phyloP scores from a whole-genome alignment of 2,797 vertebrate species.

The Coilia nasus region DNA sequence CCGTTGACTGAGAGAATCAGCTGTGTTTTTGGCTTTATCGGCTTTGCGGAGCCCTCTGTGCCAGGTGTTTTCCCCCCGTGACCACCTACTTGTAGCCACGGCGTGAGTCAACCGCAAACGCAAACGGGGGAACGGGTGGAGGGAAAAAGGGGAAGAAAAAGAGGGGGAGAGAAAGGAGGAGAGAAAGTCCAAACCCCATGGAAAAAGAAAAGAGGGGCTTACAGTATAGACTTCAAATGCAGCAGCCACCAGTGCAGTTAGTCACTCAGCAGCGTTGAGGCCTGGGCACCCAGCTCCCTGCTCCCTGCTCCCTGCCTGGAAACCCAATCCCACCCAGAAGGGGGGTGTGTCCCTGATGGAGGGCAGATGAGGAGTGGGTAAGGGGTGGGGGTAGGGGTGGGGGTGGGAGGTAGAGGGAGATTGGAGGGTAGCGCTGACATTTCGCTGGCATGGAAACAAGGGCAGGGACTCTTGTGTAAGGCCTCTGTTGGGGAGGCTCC shows the following conservation, averaged over 20 bases:
- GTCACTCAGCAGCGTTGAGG: constrained; percentile 10
- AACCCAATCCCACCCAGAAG: constrained; percentile 23
- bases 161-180: neutral
- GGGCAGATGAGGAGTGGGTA: constrained; percentile 1
- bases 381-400: neutral
- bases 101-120: constrained; percentile 48
- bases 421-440: constrained; percentile 30
- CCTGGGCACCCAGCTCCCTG: neutral
- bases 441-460: constrained; percentile 38
- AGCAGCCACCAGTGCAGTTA: constrained; percentile 6
- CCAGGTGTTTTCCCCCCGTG: constrained; percentile 61
- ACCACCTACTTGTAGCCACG: constrained; percentile 60
- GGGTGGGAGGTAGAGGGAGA: neutral
- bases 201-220: neutral
- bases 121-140: neutral
- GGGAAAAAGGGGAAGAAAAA: neutral
- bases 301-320: neutral
- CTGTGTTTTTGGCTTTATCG: constrained; percentile 55
- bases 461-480: constrained; percentile 40
- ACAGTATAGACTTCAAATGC: neutral
- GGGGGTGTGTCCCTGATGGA: constrained; percentile 12
- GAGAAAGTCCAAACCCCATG: neutral
- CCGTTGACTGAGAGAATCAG: constrained; percentile 51
- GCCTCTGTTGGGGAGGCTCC: constrained; percentile 43
- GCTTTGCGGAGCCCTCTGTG: constrained; percentile 34